These are phyloP conservation scores for Dicerorhinus sumatrensis DNA, from an alignment of 2,113 vertebrate species.

Conservation along the genomic window DNA sequence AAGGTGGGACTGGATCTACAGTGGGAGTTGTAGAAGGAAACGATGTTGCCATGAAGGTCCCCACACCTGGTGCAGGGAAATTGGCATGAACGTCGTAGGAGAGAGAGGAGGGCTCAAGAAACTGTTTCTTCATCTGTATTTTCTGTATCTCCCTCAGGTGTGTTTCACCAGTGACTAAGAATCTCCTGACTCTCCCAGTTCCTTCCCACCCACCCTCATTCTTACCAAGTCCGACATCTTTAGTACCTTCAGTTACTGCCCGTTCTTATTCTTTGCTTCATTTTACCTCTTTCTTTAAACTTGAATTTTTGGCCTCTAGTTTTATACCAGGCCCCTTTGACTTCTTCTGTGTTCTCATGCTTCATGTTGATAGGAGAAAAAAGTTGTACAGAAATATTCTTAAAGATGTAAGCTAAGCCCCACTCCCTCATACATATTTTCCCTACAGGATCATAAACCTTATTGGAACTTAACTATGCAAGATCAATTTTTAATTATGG, in stretches of 20 bases:
- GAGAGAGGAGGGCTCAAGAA: not conserved
- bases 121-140: not conserved
- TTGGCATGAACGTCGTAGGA: no score
- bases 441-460: not conserved
- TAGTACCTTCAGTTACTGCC: not conserved
- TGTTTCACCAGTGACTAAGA: not conserved
- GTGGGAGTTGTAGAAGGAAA: not conserved
- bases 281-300: not conserved
- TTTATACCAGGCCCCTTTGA: not conserved
- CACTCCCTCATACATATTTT: fast-evolving
- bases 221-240: not conserved
- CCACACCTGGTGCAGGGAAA: not conserved
- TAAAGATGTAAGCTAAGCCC: not conserved
- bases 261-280: not conserved
- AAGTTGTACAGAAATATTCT: not conserved
- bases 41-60: fast-evolving
- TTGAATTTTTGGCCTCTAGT: not conserved
- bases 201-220: not conserved
- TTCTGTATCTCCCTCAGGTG: not conserved
- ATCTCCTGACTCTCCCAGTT: not conserved
- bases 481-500: not conserved
- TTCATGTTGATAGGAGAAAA: not conserved
- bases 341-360: not conserved
- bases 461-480: not conserved
- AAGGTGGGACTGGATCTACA: not conserved